Base-by-base conservation (phyloP, 2,113 vertebrate species). In the Pseudois nayaur region DNA sequence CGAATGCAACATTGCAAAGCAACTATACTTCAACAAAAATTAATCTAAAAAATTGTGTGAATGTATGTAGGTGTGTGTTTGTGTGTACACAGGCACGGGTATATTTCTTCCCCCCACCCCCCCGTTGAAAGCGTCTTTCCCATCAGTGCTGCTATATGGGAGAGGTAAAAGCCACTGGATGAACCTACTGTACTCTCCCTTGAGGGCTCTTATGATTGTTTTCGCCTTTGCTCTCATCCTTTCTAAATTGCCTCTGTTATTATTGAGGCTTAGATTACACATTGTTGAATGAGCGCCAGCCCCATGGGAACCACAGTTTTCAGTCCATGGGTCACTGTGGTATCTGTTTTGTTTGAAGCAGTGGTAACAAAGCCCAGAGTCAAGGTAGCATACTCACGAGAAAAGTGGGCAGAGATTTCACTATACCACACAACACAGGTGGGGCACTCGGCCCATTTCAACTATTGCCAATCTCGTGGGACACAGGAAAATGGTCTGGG, bases 401-500 rank as follows among this genome's bases (percentile, higher is more conserved):
- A 17, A 27, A 45, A 5, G 31, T 45, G 3, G 31, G 21, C 31
- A 78, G 60, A 50, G n/a, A 67, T 79, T 55, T 87, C 11, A 16
- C 21, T n/a, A 7, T 4, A 2, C 2, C 11, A 4, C 13, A 2
- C 3, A 13, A 33, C 31, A 31, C 11, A 27, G 23, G 10, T 6
- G 43, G 71, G 21, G 48, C 5, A 5, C 3, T 45, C 6, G 11
- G 14, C 29, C 10, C 15, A 4, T 43, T 54, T 52, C 14, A 40
- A 6, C 21, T 27, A 2, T 29, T 11, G 12, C 15, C 29, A 52
- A 0, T 45, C 33, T 60, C 14, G 4, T 4, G 25, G 15, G 15
- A 5, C 19, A n/a, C 21, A 19, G 7, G 13, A 43, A 31, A 50
- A 31, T 13, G n/a, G 27, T 36, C 54, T 45, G 15, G 55, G n/a